Evolutionary conservation across 2,888 invertebrate species (phyloP).

Genomic region (Brassicogethes aeneus): DNA sequence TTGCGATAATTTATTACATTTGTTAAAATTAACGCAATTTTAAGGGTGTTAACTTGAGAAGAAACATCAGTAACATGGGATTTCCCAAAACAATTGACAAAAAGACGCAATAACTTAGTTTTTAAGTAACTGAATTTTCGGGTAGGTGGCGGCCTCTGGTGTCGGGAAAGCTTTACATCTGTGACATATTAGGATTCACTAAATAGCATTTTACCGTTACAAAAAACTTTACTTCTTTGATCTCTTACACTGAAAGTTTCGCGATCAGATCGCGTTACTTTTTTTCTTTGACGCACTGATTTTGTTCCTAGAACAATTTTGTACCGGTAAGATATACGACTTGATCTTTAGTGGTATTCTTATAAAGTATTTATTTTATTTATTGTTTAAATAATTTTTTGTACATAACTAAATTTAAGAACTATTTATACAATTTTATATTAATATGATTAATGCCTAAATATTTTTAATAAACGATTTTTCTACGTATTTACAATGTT

Average conservation of each 20-base stretch:
- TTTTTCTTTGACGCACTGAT: background rate
- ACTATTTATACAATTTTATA: background rate
- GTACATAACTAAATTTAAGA: constrained; percentile 15
- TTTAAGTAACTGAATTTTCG: constrained; percentile 28
- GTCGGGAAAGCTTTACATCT: constrained; percentile 25
- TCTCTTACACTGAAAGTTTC: constrained; percentile 1
- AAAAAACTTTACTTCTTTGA: constrained; percentile 14
- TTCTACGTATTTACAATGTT: too few species aligned
- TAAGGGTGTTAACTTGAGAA: constrained; percentile 6
- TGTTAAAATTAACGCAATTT: too few species aligned
- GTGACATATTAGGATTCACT: constrained; percentile 15
- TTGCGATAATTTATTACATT: too few species aligned
- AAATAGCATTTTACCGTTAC: constrained; percentile 26
- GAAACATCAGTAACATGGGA: constrained; percentile 11
- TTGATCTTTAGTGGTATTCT: constrained; percentile 13
- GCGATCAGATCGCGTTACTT: background rate
- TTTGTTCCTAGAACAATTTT: constrained; percentile 3
- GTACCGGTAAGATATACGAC: constrained; percentile 6
- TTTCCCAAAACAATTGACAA: constrained; percentile 16
- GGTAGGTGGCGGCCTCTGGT: constrained; percentile 33
- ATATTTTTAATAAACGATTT: too few species aligned
- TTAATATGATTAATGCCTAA: background rate
- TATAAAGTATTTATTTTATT: constrained; percentile 19
- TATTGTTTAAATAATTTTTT: constrained; percentile 16
- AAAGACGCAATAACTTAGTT: constrained; percentile 17